Percentiles rank a stretch among this genome's conserved stretches.
Evolutionary conservation across 2,113 vertebrate species (phyloP).

Genomic region (Excalfactoria chinensis): DNA sequence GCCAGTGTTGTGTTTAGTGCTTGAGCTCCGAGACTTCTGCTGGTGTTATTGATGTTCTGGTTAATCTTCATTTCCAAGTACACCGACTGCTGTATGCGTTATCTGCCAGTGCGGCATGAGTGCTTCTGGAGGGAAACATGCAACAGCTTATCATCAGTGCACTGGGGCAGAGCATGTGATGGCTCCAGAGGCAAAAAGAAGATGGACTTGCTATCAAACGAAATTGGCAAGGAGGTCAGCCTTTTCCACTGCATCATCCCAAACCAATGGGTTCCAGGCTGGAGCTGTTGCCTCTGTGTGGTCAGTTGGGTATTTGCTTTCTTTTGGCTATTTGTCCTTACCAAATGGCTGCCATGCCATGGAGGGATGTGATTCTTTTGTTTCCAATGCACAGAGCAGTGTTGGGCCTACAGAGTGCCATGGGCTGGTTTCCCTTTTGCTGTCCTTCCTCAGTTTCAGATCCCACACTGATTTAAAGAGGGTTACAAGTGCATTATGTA

Average conservation of each 20-base stretch:
- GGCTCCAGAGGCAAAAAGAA: background rate
- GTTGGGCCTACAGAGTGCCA: background rate
- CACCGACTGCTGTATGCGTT: background rate
- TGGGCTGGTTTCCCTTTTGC: background rate
- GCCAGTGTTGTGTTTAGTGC: background rate
- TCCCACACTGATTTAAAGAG: background rate
- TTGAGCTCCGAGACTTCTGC: background rate
- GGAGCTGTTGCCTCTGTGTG: background rate
- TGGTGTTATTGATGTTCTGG: background rate
- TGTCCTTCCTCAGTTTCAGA: background rate
- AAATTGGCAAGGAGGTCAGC: background rate
- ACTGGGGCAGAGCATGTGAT: background rate
- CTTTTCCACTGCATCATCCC: background rate
- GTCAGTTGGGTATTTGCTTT: background rate
- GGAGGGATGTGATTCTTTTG: background rate
- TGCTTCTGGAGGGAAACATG: background rate
- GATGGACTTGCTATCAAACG: background rate
- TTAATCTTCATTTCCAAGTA: background rate
- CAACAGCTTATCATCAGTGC: background rate
- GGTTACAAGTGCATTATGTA: background rate
- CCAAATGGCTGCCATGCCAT: fast-evolving
- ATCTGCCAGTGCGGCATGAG: background rate
- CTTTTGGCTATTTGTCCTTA: background rate
- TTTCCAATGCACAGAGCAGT: background rate
- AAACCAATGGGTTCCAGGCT: fast-evolving